phyloP scores from a whole-genome alignment of 2,797 vertebrate genomes.

The Phalloptychus januarius region DNA sequence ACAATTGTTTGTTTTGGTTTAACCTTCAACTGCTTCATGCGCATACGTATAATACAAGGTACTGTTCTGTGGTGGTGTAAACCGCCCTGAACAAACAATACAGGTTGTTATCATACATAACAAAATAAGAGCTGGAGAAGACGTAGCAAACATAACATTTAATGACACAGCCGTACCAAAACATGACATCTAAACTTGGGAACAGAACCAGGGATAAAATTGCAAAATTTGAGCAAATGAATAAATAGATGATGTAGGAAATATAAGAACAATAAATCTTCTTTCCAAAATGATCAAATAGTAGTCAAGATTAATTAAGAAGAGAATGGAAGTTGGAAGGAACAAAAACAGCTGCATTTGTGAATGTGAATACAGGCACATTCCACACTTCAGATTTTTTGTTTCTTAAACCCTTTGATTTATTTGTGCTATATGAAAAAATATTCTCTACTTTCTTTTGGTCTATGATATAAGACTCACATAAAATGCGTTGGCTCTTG shows the following conservation, averaged over 20 bases:
- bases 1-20: constrained; percentile 7
- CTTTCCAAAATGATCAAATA: too few relatives aligned
- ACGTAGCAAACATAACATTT: neutral
- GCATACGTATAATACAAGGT: neutral
- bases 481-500: neutral
- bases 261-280: too few relatives aligned
- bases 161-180: neutral
- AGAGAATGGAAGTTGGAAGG: too few relatives aligned
- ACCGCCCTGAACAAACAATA: constrained; percentile 19
- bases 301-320: too few relatives aligned
- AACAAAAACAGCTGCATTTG: too few relatives aligned
- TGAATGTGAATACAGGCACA: neutral
- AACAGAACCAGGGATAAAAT: too few relatives aligned
- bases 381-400: neutral
- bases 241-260: too few relatives aligned
- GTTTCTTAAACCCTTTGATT: neutral
- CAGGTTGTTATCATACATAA: constrained; percentile 8
- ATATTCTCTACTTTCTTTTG: neutral
- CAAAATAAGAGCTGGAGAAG: constrained; percentile 20
- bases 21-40: neutral
- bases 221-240: too few relatives aligned
- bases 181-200: too few relatives aligned
- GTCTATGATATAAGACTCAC: neutral
- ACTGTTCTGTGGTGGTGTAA: neutral
- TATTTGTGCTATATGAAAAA: neutral